Evolutionary conservation across 2,797 vertebrate genomes (phyloP), one percentile per base, ranked within the genome.

Genomic region (Graptemys geographica): DNA sequence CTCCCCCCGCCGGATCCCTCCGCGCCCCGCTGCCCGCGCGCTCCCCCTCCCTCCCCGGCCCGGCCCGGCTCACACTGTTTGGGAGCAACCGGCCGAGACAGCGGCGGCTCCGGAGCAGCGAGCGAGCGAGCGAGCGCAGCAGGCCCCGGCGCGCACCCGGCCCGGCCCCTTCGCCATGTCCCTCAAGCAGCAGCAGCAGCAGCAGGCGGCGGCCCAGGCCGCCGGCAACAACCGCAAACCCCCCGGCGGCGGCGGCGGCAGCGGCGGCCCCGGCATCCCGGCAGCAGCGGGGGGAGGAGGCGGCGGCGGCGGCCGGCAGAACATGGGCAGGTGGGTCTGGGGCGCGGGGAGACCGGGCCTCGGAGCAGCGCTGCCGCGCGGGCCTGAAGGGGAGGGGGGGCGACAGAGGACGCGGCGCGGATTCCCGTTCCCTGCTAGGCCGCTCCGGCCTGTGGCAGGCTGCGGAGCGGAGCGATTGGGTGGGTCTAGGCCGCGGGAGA

Each of bases 221-320:
- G 98, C 99, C 98, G 98, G 99, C 98, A 98, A 98, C 98, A 99
- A 98, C 98, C 98, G 99, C 98, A 99, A 99, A 98, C 98, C 99
- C 98, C 98, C 99, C 96, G 98, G 98, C 97, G 98, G 96, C 89
- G 98, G 96, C 89, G 41, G 41, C 41, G 83, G 98, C 97, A 94
- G 80, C 27, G 23, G 97, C 83, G 98, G 98, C 95, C 97, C 97
- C 28, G 88, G 86, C 41, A 12, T 91, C 98, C 98, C 98, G 98
- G 98, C 98, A 97, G 98, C 98, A 98, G 99, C 97, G 98, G 97
- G 98, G 97, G 95, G 98, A 97, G 98, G 98, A 96, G 98, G 98
- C 95, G 98, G 98, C 90, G 95, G 98, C 85, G 98, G 98, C 95
- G 99, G 99, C 95, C 98, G 99, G 94, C 99, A 98, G 97, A 98